These are phyloP conservation scores for Pelobates cultripes DNA, from an alignment of 2,797 vertebrate species.

Conservation along the genomic window DNA sequence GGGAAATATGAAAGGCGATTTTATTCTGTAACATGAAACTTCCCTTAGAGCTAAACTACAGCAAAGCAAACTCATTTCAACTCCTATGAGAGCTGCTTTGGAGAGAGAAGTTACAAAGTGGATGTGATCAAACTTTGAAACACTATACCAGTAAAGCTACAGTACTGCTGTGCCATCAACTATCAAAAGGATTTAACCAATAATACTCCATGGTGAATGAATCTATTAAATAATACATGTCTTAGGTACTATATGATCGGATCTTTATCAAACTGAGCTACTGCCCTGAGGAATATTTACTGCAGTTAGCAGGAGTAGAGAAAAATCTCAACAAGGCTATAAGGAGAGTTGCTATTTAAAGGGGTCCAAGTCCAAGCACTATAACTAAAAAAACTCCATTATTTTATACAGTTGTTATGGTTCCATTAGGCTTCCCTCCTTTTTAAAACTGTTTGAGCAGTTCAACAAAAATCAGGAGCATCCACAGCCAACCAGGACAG, in stretches of 20 bases:
- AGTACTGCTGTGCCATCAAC: not conserved
- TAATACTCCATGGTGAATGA: not conserved
- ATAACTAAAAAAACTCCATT: too few species aligned
- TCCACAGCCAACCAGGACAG: too few species aligned
- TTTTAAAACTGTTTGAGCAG: too few species aligned
- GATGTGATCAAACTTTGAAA: conserved; percentile 12
- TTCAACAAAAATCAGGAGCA: too few species aligned
- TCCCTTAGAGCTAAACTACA: conserved; percentile 15
- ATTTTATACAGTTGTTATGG: too few species aligned
- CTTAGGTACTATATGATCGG: not conserved
- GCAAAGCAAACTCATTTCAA: not conserved
- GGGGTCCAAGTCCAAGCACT: too few species aligned
- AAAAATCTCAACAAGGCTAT: too few species aligned
- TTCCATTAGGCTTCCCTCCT: too few species aligned
- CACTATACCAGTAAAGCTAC: not conserved
- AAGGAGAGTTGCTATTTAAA: too few species aligned
- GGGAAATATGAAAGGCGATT: conserved; percentile 11
- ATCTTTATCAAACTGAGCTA: not conserved
- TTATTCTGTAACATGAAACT: conserved; percentile 23
- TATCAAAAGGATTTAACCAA: not conserved
- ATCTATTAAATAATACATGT: not conserved
- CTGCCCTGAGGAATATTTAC: too few species aligned
- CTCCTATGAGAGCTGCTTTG: conserved; percentile 18
- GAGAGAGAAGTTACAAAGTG: conserved; percentile 2
- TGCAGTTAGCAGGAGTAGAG: too few species aligned